These are phyloP conservation scores for Spea bombifrons DNA, from an alignment of 2,113 vertebrate genomes.

Conservation along the genomic window DNA sequence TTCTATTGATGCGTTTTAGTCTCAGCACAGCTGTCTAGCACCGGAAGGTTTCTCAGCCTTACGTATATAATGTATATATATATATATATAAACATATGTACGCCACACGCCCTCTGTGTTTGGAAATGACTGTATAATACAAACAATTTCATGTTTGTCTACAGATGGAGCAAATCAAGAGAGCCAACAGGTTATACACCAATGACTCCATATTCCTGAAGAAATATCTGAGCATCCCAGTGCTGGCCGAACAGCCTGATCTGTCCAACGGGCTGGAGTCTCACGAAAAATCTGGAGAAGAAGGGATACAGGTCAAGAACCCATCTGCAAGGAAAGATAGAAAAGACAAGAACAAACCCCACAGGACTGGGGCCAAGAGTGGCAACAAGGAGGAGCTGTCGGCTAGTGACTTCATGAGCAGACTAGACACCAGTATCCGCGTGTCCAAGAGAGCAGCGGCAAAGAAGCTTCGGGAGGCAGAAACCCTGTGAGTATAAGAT, in stretches of 20 bases:
- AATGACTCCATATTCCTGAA: conserved; percentile 91
- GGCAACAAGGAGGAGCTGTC: conserved; percentile 66
- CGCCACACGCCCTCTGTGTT: too few species aligned
- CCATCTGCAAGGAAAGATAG: conserved; percentile 33
- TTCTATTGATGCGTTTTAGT: too few species aligned
- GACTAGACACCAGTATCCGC: conserved; percentile 78
- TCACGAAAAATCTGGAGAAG: conserved; percentile 41
- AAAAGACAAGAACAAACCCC: neutral
- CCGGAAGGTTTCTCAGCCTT: too few species aligned
- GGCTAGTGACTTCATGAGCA: conserved; percentile 78
- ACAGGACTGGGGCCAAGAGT: neutral
- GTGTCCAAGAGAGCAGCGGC: conserved; percentile 78
- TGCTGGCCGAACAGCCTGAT: conserved; percentile 57
- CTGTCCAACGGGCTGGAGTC: conserved; percentile 52
- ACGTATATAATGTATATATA: too few species aligned
- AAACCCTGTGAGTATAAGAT: conserved; percentile 60
- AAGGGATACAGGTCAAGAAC: conserved; percentile 31
- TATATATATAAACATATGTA: too few species aligned
- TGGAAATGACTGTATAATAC: too few species aligned
- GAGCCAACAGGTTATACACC: conserved; percentile 88
- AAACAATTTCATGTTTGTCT: neutral
- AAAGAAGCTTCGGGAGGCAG: conserved; percentile 62
- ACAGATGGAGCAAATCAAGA: conserved; percentile 90
- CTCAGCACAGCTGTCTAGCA: too few species aligned
- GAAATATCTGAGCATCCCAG: conserved; percentile 79